Evolutionary conservation across 2,797 vertebrate genomes (phyloP).

Genomic region (Acipenser transmontanus): DNA sequence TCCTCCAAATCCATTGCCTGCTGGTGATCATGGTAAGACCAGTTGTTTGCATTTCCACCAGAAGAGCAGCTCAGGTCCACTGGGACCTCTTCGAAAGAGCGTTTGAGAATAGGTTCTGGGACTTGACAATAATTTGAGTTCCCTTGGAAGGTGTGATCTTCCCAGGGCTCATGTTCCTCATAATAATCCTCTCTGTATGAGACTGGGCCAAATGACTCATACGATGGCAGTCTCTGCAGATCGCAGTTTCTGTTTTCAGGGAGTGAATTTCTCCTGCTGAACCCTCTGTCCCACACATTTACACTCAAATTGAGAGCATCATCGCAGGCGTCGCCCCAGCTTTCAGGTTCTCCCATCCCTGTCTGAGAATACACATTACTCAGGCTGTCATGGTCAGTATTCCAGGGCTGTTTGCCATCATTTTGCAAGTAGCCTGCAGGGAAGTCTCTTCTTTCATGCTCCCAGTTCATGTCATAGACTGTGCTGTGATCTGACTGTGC

Average conservation of each 20-base stretch:
- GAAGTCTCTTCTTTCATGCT: constrained; percentile 38
- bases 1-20: constrained; percentile 56
- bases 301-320: constrained; percentile 77
- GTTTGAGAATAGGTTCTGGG: constrained; percentile 44
- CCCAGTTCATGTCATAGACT: constrained; percentile 34
- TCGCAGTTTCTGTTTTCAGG: constrained; percentile 65
- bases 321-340: constrained; percentile 49
- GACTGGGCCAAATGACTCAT: constrained; percentile 49
- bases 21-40: constrained; percentile 41
- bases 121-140: constrained; percentile 45
- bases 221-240: constrained; percentile 43
- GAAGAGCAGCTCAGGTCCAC: constrained; percentile 61
- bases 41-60: constrained; percentile 43
- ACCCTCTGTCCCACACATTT: constrained; percentile 62
- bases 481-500: constrained; percentile 20
- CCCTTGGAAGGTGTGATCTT: constrained; percentile 59
- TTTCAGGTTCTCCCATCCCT: constrained; percentile 35
- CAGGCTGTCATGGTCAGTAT: constrained; percentile 51
- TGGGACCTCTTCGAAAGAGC: constrained; percentile 52
- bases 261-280: constrained; percentile 49
- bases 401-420: constrained; percentile 47
- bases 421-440: constrained; percentile 27
- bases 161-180: constrained; percentile 64
- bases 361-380: constrained; percentile 31
- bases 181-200: constrained; percentile 69